Conservation (phyloP, 2,888 invertebrate genomes). For the Dasypolia templi region DNA sequence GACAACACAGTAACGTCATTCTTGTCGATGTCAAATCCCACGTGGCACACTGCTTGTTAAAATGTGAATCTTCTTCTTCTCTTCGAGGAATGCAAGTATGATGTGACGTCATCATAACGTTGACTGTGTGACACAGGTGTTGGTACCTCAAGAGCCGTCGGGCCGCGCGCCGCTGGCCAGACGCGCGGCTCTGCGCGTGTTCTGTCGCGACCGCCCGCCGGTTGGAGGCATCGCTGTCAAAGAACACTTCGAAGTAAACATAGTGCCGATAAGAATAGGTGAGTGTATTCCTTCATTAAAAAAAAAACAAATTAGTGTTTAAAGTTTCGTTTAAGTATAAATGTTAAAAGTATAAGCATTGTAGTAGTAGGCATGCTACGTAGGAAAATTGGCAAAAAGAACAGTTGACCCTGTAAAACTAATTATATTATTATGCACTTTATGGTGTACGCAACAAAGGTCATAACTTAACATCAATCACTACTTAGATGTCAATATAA, state of each 20-base stretch:
- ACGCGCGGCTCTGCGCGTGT: conserved; percentile 97
- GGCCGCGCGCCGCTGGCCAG: conserved; percentile 97
- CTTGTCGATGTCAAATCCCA: too few relatives aligned
- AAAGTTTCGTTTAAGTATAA: too few relatives aligned
- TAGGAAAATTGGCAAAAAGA: not conserved
- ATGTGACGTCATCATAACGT: not conserved
- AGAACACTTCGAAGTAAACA: conserved; percentile 99
- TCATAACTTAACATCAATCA: not conserved
- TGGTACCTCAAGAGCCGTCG: conserved; percentile 84
- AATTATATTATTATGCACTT: not conserved
- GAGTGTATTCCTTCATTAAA: conserved; percentile 53
- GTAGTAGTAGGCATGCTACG: not conserved
- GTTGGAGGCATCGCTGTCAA: conserved; percentile 99
- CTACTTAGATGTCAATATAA: not conserved
- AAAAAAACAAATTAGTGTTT: too few relatives aligned
- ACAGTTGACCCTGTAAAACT: not conserved
- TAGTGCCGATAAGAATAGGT: conserved; percentile 98
- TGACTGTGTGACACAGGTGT: conserved; percentile 74
- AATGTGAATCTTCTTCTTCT: too few relatives aligned
- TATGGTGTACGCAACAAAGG: not conserved
- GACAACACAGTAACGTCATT: too few relatives aligned
- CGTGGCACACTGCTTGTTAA: too few relatives aligned
- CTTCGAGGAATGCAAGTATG: not conserved
- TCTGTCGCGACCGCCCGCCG: conserved; percentile 98
- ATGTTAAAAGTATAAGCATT: too few relatives aligned